Conservation (phyloP, 2,888 invertebrate species). For the Drepanosiphum platanoidis region DNA sequence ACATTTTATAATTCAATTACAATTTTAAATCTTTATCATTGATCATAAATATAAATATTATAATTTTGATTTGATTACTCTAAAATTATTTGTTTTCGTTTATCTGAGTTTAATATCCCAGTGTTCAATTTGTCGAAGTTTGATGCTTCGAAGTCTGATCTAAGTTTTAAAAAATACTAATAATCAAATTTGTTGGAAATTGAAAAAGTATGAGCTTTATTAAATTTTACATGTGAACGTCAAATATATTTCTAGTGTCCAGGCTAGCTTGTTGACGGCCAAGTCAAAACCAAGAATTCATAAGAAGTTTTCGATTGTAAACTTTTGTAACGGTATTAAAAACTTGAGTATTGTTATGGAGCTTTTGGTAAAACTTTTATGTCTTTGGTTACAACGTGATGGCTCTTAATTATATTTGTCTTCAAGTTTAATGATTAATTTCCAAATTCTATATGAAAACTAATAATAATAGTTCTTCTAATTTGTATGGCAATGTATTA, state of each 20-base stretch:
- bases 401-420: neutral
- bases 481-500: neutral
- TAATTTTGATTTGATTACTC: neutral
- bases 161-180: neutral
- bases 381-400: neutral
- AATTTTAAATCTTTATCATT: neutral
- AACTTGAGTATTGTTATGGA: slow-evolving; percentile 5
- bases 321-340: neutral
- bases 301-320: slow-evolving; percentile 7
- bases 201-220: neutral
- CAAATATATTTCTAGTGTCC: neutral
- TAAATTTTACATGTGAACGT: neutral
- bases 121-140: neutral
- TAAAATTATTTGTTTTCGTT: neutral
- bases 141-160: neutral
- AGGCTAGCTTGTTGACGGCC: neutral
- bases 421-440: neutral
- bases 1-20: neutral
- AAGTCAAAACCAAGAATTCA: slow-evolving; percentile 24
- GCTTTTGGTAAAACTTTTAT: slow-evolving; percentile 1
- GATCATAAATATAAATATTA: neutral
- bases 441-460: neutral
- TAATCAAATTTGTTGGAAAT: neutral
- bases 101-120: neutral
- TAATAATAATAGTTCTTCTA: neutral